Conservation (phyloP, 1,140 invertebrate species). For the Drosophila hydei region DNA sequence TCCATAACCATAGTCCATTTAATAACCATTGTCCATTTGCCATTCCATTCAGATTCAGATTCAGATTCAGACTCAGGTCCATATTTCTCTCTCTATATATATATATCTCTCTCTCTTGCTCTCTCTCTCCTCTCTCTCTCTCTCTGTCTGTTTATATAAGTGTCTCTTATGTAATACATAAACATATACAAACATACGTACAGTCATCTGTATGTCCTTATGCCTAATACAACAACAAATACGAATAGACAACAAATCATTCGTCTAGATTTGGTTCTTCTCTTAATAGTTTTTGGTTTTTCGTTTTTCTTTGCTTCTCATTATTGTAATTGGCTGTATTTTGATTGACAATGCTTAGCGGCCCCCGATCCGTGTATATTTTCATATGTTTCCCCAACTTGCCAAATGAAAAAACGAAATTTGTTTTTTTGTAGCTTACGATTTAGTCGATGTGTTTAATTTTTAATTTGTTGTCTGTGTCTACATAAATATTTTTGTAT, state of each 20-base stretch:
- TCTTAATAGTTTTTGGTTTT: slow-evolving; percentile 4
- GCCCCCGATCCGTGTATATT: too few relatives aligned
- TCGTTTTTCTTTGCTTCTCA: background rate
- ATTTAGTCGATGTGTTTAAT: slow-evolving; percentile 41
- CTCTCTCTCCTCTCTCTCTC: too few relatives aligned
- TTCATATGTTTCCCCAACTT: too few relatives aligned
- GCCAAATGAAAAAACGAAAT: slow-evolving; percentile 18
- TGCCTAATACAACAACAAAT: slow-evolving; percentile 19
- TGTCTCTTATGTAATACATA: slow-evolving; percentile 12
- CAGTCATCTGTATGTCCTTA: slow-evolving; percentile 4
- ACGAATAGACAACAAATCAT: slow-evolving; percentile 13
- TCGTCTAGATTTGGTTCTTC: slow-evolving; percentile 20
- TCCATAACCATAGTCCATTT: slow-evolving; percentile 53
- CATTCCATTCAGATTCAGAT: slow-evolving; percentile 53
- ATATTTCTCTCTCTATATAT: slow-evolving; percentile 35
- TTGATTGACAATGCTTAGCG: slow-evolving; percentile 34
- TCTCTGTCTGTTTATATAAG: slow-evolving; percentile 34
- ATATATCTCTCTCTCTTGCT: too few relatives aligned
- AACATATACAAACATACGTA: slow-evolving; percentile 7
- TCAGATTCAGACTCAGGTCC: slow-evolving; percentile 45
- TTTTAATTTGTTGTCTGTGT: slow-evolving; percentile 12
- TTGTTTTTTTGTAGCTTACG: slow-evolving; percentile 19
- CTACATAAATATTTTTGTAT: too few relatives aligned
- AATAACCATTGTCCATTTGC: slow-evolving; percentile 73
- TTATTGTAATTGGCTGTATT: slow-evolving; percentile 60